phyloP scores from a whole-genome alignment of 2,113 vertebrate species.

The Carassius auratus region DNA sequence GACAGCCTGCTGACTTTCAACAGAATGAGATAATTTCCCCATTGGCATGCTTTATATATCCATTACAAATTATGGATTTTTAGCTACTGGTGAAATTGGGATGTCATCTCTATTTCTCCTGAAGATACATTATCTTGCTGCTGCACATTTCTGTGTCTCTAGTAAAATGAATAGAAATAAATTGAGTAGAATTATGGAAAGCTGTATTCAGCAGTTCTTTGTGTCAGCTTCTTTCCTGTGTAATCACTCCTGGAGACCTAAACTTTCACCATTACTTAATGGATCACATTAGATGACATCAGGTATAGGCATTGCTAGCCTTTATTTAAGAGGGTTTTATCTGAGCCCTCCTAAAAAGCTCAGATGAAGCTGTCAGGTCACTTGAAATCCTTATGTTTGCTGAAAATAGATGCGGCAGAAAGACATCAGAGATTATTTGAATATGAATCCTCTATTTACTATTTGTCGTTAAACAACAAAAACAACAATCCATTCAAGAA shows the following conservation, averaged over 20 bases:
- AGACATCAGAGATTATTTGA: no score
- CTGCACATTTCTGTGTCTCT: constrained; percentile 11
- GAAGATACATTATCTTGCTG: constrained; percentile 34
- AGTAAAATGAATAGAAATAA: constrained; percentile 7
- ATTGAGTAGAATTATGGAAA: constrained; percentile 11
- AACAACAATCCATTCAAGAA: no score
- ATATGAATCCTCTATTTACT: no score
- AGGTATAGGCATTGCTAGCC: background rate
- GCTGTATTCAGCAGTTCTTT: constrained; percentile 22
- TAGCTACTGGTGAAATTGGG: constrained; percentile 45
- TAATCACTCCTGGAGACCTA: constrained; percentile 14
- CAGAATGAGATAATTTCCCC: constrained; percentile 41
- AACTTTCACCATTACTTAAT: constrained; percentile 28
- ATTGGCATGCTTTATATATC: constrained; percentile 40
- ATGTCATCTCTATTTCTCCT: constrained; percentile 31
- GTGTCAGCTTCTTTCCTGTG: constrained; percentile 2
- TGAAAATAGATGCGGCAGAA: no score
- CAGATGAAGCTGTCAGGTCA: background rate
- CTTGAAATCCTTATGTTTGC: background rate
- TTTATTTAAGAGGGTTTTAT: background rate
- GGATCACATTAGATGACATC: constrained; percentile 21
- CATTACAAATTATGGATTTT: constrained; percentile 44
- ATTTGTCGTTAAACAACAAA: no score
- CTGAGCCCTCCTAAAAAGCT: background rate
- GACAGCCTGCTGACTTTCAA: constrained; percentile 46